These are phyloP conservation scores for Chlorops oryzae DNA, from an alignment of 1,140 invertebrate species.

Conservation along the genomic window DNA sequence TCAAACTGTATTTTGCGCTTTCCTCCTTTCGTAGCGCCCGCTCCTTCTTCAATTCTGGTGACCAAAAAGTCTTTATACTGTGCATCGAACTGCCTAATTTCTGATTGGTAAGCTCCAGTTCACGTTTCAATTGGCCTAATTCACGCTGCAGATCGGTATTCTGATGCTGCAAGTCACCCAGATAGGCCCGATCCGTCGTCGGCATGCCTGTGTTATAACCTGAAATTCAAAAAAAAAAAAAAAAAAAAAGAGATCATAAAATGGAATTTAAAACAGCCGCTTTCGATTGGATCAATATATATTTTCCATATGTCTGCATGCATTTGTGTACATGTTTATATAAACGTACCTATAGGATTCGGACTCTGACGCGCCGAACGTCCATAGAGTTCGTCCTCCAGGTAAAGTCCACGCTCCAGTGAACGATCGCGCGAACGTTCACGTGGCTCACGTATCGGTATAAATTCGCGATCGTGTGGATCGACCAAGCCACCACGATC, in stretches of 20 bases:
- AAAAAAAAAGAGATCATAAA: not conserved
- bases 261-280: no score
- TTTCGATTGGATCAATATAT: no score
- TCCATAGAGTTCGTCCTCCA: conserved; percentile 69
- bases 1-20: conserved; percentile 91
- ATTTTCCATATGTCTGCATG: no score
- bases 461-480: conserved; percentile 68
- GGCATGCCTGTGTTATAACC: conserved; percentile 44
- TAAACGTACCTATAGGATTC: conserved; percentile 38
- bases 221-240: conserved; percentile 9
- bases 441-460: conserved; percentile 69
- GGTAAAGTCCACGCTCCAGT: conserved; percentile 60
- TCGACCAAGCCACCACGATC: conserved; percentile 61
- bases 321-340: not conserved
- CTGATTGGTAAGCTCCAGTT: conserved; percentile 94
- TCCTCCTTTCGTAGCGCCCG: conserved; percentile 94
- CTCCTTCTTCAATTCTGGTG: conserved; percentile 97
- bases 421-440: conserved; percentile 60
- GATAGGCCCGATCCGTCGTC: conserved; percentile 55
- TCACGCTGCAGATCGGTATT: conserved; percentile 94
- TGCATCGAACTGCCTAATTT: conserved; percentile 98
- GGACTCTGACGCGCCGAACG: conserved; percentile 73
- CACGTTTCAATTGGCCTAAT: conserved; percentile 91
- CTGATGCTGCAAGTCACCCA: conserved; percentile 90
- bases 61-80: conserved; percentile 99